phyloP scores from a whole-genome alignment of 2,113 vertebrate genomes.

The Beaufortia kweichowensis region DNA sequence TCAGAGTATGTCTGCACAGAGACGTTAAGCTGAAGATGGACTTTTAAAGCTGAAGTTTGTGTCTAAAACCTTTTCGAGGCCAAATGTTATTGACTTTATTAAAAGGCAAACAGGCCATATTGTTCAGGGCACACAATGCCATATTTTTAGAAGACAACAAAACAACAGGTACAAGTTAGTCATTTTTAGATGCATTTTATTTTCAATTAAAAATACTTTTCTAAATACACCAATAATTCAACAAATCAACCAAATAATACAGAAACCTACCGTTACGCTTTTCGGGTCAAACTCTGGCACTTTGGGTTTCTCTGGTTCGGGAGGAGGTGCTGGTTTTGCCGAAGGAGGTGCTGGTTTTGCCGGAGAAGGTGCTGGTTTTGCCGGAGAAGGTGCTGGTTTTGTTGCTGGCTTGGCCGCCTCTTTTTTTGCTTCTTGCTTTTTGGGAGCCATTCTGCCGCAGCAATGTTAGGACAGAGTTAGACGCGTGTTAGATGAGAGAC shows the following conservation, averaged over 20 bases:
- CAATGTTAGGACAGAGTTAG: not conserved
- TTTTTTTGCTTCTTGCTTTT: conserved; percentile 54
- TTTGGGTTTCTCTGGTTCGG: conserved; percentile 47
- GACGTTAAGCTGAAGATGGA: not conserved
- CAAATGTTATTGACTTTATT: not conserved
- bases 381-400: too few relatives aligned
- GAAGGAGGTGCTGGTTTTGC: too few relatives aligned
- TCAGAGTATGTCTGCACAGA: not conserved
- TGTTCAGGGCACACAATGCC: not conserved
- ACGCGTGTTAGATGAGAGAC: not conserved
- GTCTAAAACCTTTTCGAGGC: not conserved
- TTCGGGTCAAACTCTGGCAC: conserved; percentile 52
- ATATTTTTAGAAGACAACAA: not conserved
- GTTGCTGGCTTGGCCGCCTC: conserved; percentile 39
- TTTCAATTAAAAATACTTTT: too few relatives aligned
- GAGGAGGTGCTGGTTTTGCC: too few relatives aligned
- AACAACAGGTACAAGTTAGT: too few relatives aligned
- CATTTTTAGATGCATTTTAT: too few relatives aligned
- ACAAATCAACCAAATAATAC: not conserved
- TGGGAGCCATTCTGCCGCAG: conserved; percentile 52
- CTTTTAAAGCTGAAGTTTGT: not conserved
- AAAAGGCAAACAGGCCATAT: not conserved
- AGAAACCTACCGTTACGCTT: conserved; percentile 46
- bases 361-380: too few relatives aligned
- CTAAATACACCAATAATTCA: too few relatives aligned